phyloP scores from a whole-genome alignment of 2,113 vertebrate genomes.

The Machaerirhynchus nigripectus region DNA sequence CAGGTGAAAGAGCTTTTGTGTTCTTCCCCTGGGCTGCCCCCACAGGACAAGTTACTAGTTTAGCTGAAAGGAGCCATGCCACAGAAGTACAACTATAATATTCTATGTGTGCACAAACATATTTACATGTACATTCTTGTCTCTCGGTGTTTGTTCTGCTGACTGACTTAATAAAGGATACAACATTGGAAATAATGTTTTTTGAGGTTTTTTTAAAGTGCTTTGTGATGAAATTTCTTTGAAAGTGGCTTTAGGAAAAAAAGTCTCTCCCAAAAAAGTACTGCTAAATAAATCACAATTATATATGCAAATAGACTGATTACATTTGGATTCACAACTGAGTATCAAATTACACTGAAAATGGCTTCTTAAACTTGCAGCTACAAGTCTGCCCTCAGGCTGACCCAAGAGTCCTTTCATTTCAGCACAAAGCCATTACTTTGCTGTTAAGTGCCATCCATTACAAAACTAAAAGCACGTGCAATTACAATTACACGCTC shows the following conservation, averaged over 20 bases:
- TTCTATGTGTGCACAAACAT: background rate
- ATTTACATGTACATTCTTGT: background rate
- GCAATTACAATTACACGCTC: conserved; percentile 29
- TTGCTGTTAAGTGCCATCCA: background rate
- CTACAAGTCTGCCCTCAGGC: background rate
- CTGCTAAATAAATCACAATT: background rate
- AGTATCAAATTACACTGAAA: background rate
- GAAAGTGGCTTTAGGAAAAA: background rate
- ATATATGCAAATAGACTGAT: background rate
- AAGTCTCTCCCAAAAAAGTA: background rate
- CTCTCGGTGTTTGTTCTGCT: background rate
- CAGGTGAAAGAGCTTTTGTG: background rate
- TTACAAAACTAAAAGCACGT: background rate
- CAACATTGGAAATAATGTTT: background rate
- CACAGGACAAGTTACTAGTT: background rate
- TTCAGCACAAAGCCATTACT: background rate
- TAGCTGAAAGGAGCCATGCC: background rate
- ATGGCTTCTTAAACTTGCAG: background rate
- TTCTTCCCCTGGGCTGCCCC: background rate
- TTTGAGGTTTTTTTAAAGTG: background rate
- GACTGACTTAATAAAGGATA: background rate
- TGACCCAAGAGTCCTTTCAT: background rate
- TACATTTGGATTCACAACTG: background rate
- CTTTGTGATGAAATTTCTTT: background rate
- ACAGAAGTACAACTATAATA: background rate